Base-by-base conservation (phyloP, 2,797 vertebrate genomes). In the Huso huso region DNA sequence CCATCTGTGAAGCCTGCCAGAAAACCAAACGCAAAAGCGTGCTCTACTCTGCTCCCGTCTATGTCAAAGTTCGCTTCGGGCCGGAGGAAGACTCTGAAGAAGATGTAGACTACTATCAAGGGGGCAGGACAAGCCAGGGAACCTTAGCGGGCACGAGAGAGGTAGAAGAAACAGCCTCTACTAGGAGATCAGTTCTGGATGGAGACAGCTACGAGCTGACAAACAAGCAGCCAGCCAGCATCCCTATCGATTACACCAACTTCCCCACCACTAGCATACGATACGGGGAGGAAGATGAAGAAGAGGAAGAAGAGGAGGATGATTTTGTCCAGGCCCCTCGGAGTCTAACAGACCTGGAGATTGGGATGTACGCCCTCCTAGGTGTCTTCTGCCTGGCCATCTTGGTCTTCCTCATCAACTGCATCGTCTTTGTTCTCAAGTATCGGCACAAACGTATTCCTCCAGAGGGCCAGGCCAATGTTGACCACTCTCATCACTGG, bases 401-500 rank as follows among this genome's bases (percentile, higher is more conserved):
- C 76, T 78, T 99, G 60, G 94, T 99, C 71, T 99, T 99, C 78
- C 94, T 99, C 73, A 98, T 98, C 87, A 99, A 99, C 87, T 99
- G 97, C 78, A 94, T 99, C 2, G 97, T 99, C 61, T 99, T 99
- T 1, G 95, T 98, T 74, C 88, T 99, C 2, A 97, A 97, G 59
- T 99, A 98, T 73, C 91, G 94, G 51, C 95, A 98, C 74, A 99
- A 99, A 83, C 88, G 96, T 53, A 95, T 99, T 76, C 96, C 96
- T 0, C 95, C 96, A 0, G 96, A 99, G 74, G 96, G 96, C 49
- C 96, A 99, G 85, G 96, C 95, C 85, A 98, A 96, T 86, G 95
- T 93, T 92, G 96, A 99, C 85, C 96, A 99, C 65, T 98, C 96
- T 3, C 96, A 98, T 77, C 96, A 99, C 81, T 99, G 96, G 96